These are phyloP conservation scores for Micromys minutus DNA, from an alignment of 2,113 vertebrate species.

Conservation along the genomic window DNA sequence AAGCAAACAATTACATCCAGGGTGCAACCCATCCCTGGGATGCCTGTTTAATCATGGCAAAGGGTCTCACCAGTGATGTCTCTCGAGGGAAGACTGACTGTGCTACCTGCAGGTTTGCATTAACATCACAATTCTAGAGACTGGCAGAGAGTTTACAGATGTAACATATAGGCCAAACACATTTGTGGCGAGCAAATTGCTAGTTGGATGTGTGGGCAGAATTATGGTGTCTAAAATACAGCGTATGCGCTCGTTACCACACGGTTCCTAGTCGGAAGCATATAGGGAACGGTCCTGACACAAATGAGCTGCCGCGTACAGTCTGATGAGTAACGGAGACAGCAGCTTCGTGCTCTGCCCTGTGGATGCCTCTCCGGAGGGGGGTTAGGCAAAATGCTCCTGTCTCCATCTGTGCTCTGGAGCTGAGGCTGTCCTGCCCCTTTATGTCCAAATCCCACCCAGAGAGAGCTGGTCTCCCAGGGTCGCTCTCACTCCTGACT, in stretches of 20 bases:
- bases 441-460: no score
- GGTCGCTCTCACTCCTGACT: no score
- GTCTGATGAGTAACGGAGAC: background rate
- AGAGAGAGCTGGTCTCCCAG: no score
- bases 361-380: slow-evolving; percentile 19
- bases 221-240: slow-evolving; percentile 65
- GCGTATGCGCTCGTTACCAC: slow-evolving; percentile 75
- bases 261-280: slow-evolving; percentile 70
- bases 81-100: slow-evolving; percentile 10
- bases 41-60: background rate
- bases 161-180: slow-evolving; percentile 64
- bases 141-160: slow-evolving; percentile 52
- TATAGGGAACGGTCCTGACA: no score
- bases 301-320: background rate
- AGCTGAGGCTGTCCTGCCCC: no score
- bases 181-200: slow-evolving; percentile 73
- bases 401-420: no score
- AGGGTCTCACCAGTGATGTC: background rate
- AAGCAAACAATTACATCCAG: background rate
- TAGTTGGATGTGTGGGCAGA: slow-evolving; percentile 54
- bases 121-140: slow-evolving; percentile 43
- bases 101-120: slow-evolving; percentile 1
- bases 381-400: background rate
- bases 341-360: background rate
- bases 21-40: background rate